phyloP scores from a whole-genome alignment of 2,113 vertebrate genomes.

The Stigmatopora nigra region DNA sequence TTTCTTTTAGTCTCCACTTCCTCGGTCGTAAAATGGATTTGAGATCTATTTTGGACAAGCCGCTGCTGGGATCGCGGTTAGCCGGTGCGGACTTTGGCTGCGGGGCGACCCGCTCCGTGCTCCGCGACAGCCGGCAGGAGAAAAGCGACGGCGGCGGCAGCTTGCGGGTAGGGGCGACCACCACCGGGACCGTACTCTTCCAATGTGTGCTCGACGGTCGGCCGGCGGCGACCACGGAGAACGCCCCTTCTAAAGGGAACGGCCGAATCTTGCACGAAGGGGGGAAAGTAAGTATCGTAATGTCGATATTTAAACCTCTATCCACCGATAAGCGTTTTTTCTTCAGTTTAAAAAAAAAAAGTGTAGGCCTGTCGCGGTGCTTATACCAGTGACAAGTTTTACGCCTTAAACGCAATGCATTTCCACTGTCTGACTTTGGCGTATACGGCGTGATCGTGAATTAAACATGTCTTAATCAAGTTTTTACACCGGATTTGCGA shows the following conservation, averaged over 20 bases:
- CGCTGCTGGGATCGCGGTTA: constrained; percentile 48
- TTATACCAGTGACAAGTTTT: neutral
- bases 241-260: constrained; percentile 42
- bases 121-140: constrained; percentile 44
- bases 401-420: neutral
- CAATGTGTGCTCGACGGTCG: constrained; percentile 50
- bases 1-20: constrained; percentile 59
- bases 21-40: constrained; percentile 67
- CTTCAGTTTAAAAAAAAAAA: neutral
- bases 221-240: constrained; percentile 33
- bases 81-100: constrained; percentile 44
- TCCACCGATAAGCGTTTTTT: constrained; percentile 1
- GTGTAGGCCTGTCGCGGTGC: neutral
- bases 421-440: neutral
- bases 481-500: neutral
- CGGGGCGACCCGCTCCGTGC: constrained; percentile 48
- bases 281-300: constrained; percentile 64
- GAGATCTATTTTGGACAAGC: constrained; percentile 65
- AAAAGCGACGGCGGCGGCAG: constrained; percentile 34
- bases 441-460: neutral
- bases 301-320: constrained; percentile 1
- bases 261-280: constrained; percentile 51
- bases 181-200: constrained; percentile 47
- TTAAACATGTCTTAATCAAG: neutral
- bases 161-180: constrained; percentile 23